Evolutionary conservation across 2,888 invertebrate genomes (phyloP), one percentile per base, ranked within the genome.

Genomic region (Dexiosoma caninum): DNA sequence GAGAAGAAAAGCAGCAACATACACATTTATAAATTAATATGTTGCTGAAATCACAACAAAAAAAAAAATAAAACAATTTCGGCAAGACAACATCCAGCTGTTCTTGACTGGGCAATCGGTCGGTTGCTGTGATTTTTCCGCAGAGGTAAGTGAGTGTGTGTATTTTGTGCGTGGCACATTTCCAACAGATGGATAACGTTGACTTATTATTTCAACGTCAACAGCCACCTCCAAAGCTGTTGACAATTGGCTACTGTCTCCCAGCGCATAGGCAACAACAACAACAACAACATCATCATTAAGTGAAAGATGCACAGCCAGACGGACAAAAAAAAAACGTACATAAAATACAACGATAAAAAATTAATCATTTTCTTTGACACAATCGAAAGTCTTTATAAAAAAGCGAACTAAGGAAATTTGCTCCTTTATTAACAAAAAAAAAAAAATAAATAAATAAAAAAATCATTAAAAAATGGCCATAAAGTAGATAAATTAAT

Each of bases 331-430:
- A 16, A 40, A 14, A 42, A 14, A 19, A 35, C n/a, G 7, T 49
- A 66, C 51, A 35, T n/a, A 35, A 46, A 49, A n/a, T 19, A 21
- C 16, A 44, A 51, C 14, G 21, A 69, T 14, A 55, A 62, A 62
- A 67, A 78, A 81, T 81, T 78, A 77, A 81, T 81, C 81, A 81
- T 81, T 74, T 81, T 59, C 67, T 62, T 67, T 21, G 67, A 69
- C 55, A 78, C 67, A 51, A 71, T 80, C 66, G 53, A 53, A 57
- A 69, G 32, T 60, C 23, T 32, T 21, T 32, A 51, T 62, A 14
- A 37, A 21, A 27, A 49, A 23, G 37, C 3, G 19, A 57, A 77
- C 42, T 37, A 12, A 30, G 60, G 27, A 64, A 64, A 53, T 62
- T 44, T 40, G 49, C 60, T 37, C 37, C 9, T 8, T 30, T 16